A percentile compares a stretch with the other conserved stretches of the same genome.
These are phyloP conservation scores for Rhizoglyphus robini DNA, from an alignment of 1,140 invertebrate genomes.

Conservation along the genomic window DNA sequence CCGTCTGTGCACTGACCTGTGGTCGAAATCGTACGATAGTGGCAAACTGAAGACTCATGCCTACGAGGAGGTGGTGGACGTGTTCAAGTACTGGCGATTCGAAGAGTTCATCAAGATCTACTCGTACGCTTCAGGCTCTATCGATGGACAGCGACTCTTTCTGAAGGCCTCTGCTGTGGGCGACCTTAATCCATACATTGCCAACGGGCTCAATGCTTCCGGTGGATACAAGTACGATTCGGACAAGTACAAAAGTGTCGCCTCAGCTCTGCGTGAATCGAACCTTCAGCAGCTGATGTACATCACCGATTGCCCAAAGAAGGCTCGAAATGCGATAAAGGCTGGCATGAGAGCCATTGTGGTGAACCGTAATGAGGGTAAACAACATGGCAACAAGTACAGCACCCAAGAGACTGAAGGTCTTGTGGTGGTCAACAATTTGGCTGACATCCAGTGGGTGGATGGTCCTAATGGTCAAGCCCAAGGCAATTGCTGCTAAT, in stretches of 20 bases:
- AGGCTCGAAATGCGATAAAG: background rate
- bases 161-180: background rate
- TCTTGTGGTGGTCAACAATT: background rate
- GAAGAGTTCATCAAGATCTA: slow-evolving; percentile 20
- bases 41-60: slow-evolving; percentile 9
- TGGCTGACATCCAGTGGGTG: slow-evolving; percentile 4
- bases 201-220: slow-evolving; percentile 13
- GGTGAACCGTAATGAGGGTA: background rate
- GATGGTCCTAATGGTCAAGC: background rate
- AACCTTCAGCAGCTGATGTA: slow-evolving; percentile 3
- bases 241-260: background rate
- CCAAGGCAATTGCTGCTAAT: background rate
- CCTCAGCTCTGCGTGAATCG: slow-evolving; percentile 7
- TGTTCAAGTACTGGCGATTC: slow-evolving; percentile 16
- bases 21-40: background rate
- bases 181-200: slow-evolving; percentile 6
- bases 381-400: background rate
- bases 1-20: background rate
- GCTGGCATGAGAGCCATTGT: background rate
- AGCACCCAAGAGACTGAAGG: background rate
- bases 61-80: background rate
- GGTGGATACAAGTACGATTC: slow-evolving; percentile 3
- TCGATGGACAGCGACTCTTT: slow-evolving; percentile 13
- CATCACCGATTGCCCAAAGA: slow-evolving; percentile 10
- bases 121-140: slow-evolving; percentile 3